Base-by-base conservation (phyloP, 92 coral and sea anemone genomes). In the Phenganax subtilis region DNA sequence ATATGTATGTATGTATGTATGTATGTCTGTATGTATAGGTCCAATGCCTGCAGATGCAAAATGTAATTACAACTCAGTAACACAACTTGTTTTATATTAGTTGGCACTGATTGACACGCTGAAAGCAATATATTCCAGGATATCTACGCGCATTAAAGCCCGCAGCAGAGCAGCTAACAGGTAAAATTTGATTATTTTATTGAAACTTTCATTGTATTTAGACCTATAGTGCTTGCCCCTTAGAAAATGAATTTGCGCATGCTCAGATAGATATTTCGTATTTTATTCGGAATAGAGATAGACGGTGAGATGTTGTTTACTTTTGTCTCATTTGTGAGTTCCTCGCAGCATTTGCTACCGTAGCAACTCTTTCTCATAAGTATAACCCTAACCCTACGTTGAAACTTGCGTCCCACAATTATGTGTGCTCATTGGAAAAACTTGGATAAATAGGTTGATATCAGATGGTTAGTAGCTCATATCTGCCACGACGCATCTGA, bases 91-190 rank as follows among this genome's bases (percentile, higher is more conserved):
- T 10, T 47, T 54, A 25, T 58, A 81, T 27, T 55, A 91, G 96
- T 74, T 91, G 82, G 84, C 82, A 11, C 82, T 96, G 85, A 80
- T 96, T 54, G 97, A 89, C 54, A 85, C 88, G 28, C 86, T 96
- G 44, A 88, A 89, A 69, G 92, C 90, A 80, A 96, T 89, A 67
- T 80, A 81, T 25, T 67, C 87, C 10, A 85, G 97, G 55, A 54
- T 91, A 76, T 90, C 89, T 7, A 88, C 89, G 17, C 91, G 99
- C 12, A 76, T 81, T 64, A 90, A 84, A 73, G 84, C 89, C 31
- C 90, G 99, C 44, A 93, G 91, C 75, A 85, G 97, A 53, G 96
- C 89, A 84, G 97, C 96, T 27, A 92, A 87, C 85, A 91, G 99
- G 99, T 94, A 88, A 73, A 67, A 11, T 4, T 6, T 12, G 16